Percentiles rank a stretch among this genome's conserved stretches.
These are phyloP conservation scores for Drosophila seguyi DNA, from an alignment of 1,140 invertebrate genomes.

Conservation along the genomic window DNA sequence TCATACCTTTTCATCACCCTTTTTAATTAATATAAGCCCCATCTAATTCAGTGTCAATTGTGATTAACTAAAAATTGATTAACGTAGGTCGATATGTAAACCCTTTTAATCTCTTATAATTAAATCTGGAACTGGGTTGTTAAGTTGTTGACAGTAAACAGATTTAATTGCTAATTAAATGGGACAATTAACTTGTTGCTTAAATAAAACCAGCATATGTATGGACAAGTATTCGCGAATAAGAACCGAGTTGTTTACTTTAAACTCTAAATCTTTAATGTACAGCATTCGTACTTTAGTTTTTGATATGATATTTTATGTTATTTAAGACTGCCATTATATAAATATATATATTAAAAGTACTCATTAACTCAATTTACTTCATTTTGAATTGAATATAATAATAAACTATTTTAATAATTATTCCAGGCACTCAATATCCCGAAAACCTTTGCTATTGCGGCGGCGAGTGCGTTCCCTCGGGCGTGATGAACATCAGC, in stretches of 20 bases:
- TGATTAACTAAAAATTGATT: background rate
- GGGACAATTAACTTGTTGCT: background rate
- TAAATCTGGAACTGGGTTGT: background rate
- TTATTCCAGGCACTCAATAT: slow-evolving; percentile 85
- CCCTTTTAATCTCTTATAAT: background rate
- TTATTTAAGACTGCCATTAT: too few relatives aligned
- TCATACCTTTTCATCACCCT: background rate
- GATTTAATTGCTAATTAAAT: background rate
- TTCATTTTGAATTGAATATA: too few relatives aligned
- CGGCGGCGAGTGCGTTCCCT: slow-evolving; percentile 89
- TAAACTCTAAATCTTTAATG: too few relatives aligned
- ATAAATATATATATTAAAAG: too few relatives aligned
- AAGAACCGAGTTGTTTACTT: too few relatives aligned
- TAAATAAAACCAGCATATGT: background rate
- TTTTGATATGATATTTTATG: too few relatives aligned
- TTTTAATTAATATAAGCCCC: too few relatives aligned
- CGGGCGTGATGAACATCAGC: slow-evolving; percentile 90
- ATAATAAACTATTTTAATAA: background rate
- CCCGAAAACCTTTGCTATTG: slow-evolving; percentile 90
- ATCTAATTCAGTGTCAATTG: background rate
- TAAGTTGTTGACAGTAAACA: background rate
- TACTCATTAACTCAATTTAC: too few relatives aligned
- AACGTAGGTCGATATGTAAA: background rate
- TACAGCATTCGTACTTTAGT: too few relatives aligned
- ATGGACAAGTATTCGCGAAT: too few relatives aligned